phyloP scores from a whole-genome alignment of 2,113 vertebrate genomes.

The Hypanus sabinus region DNA sequence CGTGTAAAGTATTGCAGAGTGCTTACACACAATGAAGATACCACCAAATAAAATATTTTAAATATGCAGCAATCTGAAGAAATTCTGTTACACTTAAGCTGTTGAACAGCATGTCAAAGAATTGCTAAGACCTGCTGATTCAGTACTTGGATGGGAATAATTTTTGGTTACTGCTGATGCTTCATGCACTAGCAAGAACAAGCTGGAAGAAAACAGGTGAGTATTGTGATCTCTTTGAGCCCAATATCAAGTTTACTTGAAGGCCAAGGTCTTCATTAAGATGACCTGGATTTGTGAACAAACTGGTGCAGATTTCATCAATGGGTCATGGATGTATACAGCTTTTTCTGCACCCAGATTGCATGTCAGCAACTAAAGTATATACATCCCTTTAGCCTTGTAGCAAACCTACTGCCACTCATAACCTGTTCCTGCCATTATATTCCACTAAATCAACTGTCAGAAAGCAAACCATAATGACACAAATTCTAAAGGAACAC shows the following conservation, averaged over 20 bases:
- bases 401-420: not conserved
- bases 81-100: not conserved
- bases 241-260: not conserved
- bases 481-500: no score
- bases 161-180: not conserved
- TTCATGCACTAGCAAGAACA: not conserved
- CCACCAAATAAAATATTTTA: not conserved
- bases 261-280: not conserved
- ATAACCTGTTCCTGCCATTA: not conserved
- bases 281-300: not conserved
- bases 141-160: not conserved
- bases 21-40: not conserved
- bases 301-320: not conserved
- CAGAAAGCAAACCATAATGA: no score
- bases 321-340: not conserved
- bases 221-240: not conserved
- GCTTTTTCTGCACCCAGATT: no score
- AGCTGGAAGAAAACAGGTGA: not conserved
- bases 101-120: not conserved
- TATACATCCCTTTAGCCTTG: no score
- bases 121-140: not conserved
- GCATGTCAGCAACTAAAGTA: no score
- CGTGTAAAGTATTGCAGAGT: not conserved
- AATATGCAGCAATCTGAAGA: not conserved
- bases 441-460: no score